Conservation (phyloP, 2,113 vertebrate species). For the Hippocampus barbouri region DNA sequence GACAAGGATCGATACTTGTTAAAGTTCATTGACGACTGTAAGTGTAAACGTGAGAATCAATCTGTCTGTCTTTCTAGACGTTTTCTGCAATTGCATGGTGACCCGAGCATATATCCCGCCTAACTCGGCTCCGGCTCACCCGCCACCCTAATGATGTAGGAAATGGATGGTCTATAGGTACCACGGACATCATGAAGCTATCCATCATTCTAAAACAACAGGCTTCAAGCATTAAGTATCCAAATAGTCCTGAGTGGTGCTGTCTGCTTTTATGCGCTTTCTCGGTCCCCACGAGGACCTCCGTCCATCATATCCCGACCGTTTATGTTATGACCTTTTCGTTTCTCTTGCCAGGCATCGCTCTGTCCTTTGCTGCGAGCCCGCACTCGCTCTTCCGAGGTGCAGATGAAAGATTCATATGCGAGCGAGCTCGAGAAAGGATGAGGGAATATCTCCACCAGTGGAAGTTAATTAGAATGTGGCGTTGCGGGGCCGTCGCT, state of each 20-base stretch:
- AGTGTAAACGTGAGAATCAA: too few relatives aligned
- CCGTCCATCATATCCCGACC: slow-evolving; percentile 47
- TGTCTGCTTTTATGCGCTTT: slow-evolving; percentile 21
- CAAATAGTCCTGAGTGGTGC: not conserved
- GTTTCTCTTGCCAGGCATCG: slow-evolving; percentile 47
- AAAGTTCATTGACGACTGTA: too few relatives aligned
- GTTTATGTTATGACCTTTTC: slow-evolving; percentile 70
- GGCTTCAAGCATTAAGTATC: not conserved
- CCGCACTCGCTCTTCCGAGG: slow-evolving; percentile 48
- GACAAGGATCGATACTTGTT: too few relatives aligned
- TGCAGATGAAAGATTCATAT: slow-evolving; percentile 63
- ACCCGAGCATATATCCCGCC: too few relatives aligned
- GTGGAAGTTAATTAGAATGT: slow-evolving; percentile 69
- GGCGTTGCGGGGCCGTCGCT: slow-evolving; percentile 57
- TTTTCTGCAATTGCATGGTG: too few relatives aligned
- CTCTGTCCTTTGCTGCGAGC: slow-evolving; percentile 47
- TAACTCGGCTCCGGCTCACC: too few relatives aligned
- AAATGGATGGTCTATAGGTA: not conserved
- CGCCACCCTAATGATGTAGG: not conserved
- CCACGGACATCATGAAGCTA: not conserved
- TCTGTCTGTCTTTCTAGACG: too few relatives aligned
- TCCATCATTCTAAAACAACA: not conserved
- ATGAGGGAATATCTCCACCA: slow-evolving; percentile 51
- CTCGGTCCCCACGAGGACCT: slow-evolving; percentile 32
- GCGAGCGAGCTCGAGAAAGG: slow-evolving; percentile 26